Evolutionary conservation across 2,113 vertebrate genomes (phyloP), one percentile per base, ranked within the genome.

Genomic region (Scalopus aquaticus): DNA sequence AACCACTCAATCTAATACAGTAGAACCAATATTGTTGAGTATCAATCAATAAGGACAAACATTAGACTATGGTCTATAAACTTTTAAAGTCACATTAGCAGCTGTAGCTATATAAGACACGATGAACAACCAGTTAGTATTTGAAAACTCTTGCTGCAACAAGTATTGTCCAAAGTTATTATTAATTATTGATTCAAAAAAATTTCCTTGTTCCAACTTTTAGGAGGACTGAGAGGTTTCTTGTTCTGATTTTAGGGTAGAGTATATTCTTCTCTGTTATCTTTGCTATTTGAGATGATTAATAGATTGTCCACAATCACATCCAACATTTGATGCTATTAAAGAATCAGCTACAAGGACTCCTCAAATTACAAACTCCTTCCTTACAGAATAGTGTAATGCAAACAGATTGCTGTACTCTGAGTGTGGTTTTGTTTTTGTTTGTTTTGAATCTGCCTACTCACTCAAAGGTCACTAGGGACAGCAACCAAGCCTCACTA

Each of bases 1-100:
- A 96, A 69, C 83, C 84, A 88, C 92, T 97, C 95, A 89, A 9
- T 97, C 97, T 93, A 90, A 95, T 78, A 97, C 96, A 96, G 76
- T 70, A 82, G 80, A 96, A 96, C 97, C 93, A 92, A 96, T 97
- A 90, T 88, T 73, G 70, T 91, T 93, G 74, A 92, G 83, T 88
- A 96, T 97, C 94, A 93, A 76, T 97, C 96, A 97, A 54, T 94
- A 74, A 46, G 37, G 70, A 81, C 44, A 62, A 80, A 87, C 91
- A 91, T 88, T 88, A 97, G 76, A 86, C 20, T 95, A 19, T 56
- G 26, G 32, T 77, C 72, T 65, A 5, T 62, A 91, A 96, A 74
- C 37, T 65, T 83, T 88, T 91, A 49, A 74, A 78, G n/a, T 86
- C 44, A 54, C 2, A 11, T 81, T 90, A 64, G 77, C 91, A 89